These are phyloP conservation scores for Syngnathus typhle DNA, from an alignment of 2,113 vertebrate genomes.

Conservation along the genomic window DNA sequence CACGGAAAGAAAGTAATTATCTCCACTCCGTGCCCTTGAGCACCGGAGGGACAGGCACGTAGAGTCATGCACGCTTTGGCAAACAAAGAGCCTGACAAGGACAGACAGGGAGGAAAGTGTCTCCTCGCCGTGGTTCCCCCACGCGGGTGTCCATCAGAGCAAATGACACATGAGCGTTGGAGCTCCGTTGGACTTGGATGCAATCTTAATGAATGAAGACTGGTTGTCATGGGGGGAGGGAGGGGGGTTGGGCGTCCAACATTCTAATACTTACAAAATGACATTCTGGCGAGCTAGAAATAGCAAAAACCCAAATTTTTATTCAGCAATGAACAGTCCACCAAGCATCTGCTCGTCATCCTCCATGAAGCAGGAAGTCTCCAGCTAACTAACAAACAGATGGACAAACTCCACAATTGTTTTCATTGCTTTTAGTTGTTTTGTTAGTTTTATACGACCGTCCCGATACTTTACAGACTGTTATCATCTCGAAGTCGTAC, in stretches of 20 bases:
- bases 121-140: slow-evolving; percentile 37
- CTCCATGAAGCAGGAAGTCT: slow-evolving; percentile 1
- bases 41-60: slow-evolving; percentile 31
- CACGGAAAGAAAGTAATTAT: slow-evolving; percentile 19
- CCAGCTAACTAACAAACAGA: neutral
- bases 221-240: slow-evolving; percentile 11
- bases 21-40: slow-evolving; percentile 46
- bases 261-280: slow-evolving; percentile 10
- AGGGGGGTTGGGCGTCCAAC: slow-evolving; percentile 12
- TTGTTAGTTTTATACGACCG: too few relatives aligned
- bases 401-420: too few relatives aligned
- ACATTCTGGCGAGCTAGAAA: too few relatives aligned
- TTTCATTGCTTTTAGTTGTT: neutral
- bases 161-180: slow-evolving; percentile 61
- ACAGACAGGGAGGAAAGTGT: slow-evolving; percentile 38
- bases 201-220: slow-evolving; percentile 47
- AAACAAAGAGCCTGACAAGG: slow-evolving; percentile 38
- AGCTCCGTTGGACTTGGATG: slow-evolving; percentile 47
- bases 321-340: neutral
- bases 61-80: slow-evolving; percentile 39
- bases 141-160: slow-evolving; percentile 56
- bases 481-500: neutral
- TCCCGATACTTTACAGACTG: neutral
- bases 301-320: neutral
- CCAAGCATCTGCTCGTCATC: neutral